phyloP scores from a whole-genome alignment of 2,113 vertebrate species.

The Ivindomyrus marchei region DNA sequence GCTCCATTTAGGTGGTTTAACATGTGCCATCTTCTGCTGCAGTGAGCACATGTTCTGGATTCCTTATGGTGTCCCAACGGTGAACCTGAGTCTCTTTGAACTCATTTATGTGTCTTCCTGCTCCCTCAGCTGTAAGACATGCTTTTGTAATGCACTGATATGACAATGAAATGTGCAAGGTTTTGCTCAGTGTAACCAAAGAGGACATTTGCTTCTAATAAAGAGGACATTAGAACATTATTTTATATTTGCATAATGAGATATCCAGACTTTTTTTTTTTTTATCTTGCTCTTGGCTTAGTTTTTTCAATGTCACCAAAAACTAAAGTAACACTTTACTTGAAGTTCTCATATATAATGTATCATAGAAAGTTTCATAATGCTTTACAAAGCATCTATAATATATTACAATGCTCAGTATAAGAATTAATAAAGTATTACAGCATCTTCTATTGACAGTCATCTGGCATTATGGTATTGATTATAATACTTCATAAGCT shows the following conservation, averaged over 20 bases:
- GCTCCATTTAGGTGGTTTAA: neutral
- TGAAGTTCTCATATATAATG: neutral
- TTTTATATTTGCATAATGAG: neutral
- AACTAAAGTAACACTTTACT: neutral
- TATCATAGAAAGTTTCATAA: neutral
- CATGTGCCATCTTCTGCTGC: neutral
- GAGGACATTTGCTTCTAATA: constrained; percentile 27
- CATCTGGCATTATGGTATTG: neutral
- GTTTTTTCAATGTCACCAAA: neutral
- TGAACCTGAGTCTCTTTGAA: neutral
- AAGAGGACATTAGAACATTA: neutral
- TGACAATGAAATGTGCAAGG: constrained; percentile 23
- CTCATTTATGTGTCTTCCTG: neutral
- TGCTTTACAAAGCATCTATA: neutral
- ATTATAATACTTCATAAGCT: neutral
- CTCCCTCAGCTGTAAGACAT: neutral
- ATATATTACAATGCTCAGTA: neutral
- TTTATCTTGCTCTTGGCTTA: constrained; percentile 13
- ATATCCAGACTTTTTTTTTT: constrained; percentile 1
- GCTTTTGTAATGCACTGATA: constrained; percentile 15
- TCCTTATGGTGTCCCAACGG: neutral
- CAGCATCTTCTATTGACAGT: neutral
- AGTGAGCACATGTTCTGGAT: neutral
- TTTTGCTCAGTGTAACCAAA: constrained; percentile 30
- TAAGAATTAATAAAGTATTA: neutral